Base-by-base conservation (phyloP, 2,888 invertebrate genomes). In the Ormyrus thymus region DNA sequence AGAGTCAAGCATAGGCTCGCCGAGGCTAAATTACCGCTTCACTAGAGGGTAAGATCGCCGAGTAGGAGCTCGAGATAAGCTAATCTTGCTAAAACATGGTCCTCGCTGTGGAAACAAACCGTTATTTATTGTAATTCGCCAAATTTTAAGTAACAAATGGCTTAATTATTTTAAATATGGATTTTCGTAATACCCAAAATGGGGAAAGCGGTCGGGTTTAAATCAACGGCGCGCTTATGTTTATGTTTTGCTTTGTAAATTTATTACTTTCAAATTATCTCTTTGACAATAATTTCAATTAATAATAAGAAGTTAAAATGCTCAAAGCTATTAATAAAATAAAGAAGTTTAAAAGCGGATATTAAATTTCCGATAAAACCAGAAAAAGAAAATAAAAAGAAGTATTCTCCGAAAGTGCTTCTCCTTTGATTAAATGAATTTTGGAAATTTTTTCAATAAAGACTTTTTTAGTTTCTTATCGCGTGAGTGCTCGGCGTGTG, bases 401-500 rank as follows among this genome's bases (percentile, higher is more conserved):
- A 29, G 29, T 5, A 15, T 46, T 6, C 15, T 65, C 50, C 5
- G 11, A 62, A 10, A 55, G 11, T 0, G 7, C 45, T 65, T 45
- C 13, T 4, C 7, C 13, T 56, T 51, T 46, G 0, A 13, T 65
- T 15, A 70, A 68, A 68, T 55, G 15, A 65, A 61, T 74, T 79
- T 79, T 73, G 11, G 29, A 65, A 74, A 78, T 66, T 53, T 59
- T 65, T 79, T 71, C 65, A 79, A 79, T 75, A 69, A 78, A 81
- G 82, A 81, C 78, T 81, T 81, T 82, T 82, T 79, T 65, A 61
- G 78, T 78, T 79, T 80, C 75, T 75, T 82, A 83, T 84, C 84
- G 83, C 84, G 83, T 84, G 84, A 82, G 66, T 15, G 55, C 64
- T 61, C 58, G 56, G 29, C 29, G 4, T 29, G 29, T 29, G 29